phyloP scores from a whole-genome alignment of 23 tunicate genomes.

The Aplidium turbinatum region DNA sequence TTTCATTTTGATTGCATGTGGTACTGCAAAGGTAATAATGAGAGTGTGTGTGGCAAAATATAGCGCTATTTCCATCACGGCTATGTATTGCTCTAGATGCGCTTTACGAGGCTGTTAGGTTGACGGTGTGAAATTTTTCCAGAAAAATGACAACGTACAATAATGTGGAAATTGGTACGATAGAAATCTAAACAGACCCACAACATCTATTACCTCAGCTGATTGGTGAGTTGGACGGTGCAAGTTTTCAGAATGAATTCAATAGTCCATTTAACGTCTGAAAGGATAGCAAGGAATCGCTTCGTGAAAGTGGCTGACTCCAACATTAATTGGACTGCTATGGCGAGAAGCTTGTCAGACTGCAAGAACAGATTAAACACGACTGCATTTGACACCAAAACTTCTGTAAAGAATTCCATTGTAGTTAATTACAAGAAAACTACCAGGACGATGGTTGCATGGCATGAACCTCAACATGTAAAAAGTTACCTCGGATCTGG shows the following conservation, averaged over 20 bases:
- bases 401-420: too few relatives aligned
- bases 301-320: conserved; percentile 8
- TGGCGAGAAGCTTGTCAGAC: neutral
- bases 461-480: neutral
- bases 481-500: conserved; percentile 27
- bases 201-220: neutral
- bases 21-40: too few relatives aligned
- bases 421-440: too few relatives aligned
- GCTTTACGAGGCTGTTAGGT: too few relatives aligned
- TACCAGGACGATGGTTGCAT: too few relatives aligned
- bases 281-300: conserved; percentile 6
- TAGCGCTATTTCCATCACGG: too few relatives aligned
- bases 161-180: neutral
- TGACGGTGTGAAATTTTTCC: too few relatives aligned
- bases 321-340: neutral
- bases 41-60: too few relatives aligned
- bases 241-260: neutral
- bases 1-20: too few relatives aligned
- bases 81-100: too few relatives aligned
- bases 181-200: too few relatives aligned
- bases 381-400: too few relatives aligned
- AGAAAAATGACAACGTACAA: neutral
- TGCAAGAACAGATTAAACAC: conserved; percentile 8
- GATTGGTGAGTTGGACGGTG: neutral
- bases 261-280: neutral